Conservation (phyloP, 1,140 invertebrate genomes). For the Saccostrea cuccullata region DNA sequence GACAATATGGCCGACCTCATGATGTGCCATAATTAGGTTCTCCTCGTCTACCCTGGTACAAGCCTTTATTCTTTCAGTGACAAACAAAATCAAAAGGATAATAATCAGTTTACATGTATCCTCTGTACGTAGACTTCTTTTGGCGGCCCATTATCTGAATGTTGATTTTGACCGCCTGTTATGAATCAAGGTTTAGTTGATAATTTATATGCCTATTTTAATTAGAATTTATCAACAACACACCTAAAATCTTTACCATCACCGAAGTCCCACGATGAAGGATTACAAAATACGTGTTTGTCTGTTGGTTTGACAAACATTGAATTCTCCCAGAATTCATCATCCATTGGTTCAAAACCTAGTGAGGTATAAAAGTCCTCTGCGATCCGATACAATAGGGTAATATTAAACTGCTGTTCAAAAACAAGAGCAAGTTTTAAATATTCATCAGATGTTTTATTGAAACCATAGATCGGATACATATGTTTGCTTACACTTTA, state of each 20-base stretch:
- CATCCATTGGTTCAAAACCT: neutral
- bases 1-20: slow-evolving; percentile 1
- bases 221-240: neutral
- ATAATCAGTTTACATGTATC: too few relatives aligned
- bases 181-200: too few relatives aligned
- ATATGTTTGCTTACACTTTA: too few relatives aligned
- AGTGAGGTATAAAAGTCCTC: neutral
- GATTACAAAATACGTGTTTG: neutral
- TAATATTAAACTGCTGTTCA: neutral
- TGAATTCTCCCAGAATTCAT: neutral
- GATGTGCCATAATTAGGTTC: neutral
- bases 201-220: too few relatives aligned
- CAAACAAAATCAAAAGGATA: too few relatives aligned
- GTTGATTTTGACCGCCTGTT: too few relatives aligned
- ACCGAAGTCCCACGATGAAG: neutral
- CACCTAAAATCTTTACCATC: slow-evolving; percentile 11
- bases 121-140: too few relatives aligned
- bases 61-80: neutral
- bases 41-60: neutral
- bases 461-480: too few relatives aligned
- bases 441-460: neutral
- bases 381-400: neutral
- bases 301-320: neutral
- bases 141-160: too few relatives aligned
- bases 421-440: neutral